These are phyloP conservation scores for Labroides dimidiatus DNA, from an alignment of 2,797 vertebrate species.

Conservation along the genomic window DNA sequence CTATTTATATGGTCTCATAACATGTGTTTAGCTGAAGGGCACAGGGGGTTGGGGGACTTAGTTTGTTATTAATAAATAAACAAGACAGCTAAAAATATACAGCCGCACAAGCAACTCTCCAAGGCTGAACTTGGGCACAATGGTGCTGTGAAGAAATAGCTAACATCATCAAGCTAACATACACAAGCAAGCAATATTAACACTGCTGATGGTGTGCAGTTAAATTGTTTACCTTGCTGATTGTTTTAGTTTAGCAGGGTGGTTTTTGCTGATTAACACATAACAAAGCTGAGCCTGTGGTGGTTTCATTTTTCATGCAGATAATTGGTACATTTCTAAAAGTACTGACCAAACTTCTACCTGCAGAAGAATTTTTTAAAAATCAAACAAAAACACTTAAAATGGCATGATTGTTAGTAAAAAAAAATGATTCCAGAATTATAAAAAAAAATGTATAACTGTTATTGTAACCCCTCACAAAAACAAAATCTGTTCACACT, in stretches of 20 bases:
- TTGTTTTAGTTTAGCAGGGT: background rate
- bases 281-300: background rate
- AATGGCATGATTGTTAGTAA: no score
- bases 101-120: background rate
- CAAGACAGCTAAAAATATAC: background rate
- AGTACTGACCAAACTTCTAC: background rate
- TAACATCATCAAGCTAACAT: background rate
- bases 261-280: background rate
- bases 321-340: background rate
- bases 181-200: background rate
- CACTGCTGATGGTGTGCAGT: background rate
- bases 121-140: background rate
- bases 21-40: background rate
- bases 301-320: background rate
- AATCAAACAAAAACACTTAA: background rate
- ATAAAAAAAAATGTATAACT: no score
- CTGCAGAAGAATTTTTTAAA: background rate
- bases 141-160: background rate
- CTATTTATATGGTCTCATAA: background rate
- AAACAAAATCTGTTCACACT: background rate
- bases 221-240: constrained; percentile 1
- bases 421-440: no score
- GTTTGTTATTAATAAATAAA: background rate
- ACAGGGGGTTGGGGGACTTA: background rate
- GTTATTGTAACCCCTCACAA: no score